These are phyloP conservation scores for Aplochiton taeniatus DNA, from an alignment of 2,797 vertebrate genomes.

Conservation along the genomic window DNA sequence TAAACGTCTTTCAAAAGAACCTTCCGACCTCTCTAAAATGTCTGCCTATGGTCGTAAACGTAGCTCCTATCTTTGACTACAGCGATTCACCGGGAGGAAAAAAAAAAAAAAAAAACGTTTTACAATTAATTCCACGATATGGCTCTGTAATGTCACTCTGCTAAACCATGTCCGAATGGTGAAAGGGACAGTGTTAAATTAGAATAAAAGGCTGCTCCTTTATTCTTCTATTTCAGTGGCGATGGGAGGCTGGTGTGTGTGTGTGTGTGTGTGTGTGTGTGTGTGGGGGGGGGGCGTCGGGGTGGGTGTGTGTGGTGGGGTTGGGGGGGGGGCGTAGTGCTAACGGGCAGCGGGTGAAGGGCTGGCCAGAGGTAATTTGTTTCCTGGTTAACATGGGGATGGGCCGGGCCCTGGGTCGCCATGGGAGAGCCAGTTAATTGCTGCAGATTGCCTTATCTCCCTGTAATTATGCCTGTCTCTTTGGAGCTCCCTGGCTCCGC, in stretches of 20 bases:
- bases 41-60: slow-evolving; percentile 65
- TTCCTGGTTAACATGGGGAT: slow-evolving; percentile 76
- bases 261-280: neutral
- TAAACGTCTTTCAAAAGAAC: slow-evolving; percentile 41
- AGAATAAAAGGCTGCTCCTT: slow-evolving; percentile 91
- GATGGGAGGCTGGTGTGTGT: slow-evolving; percentile 34
- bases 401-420: slow-evolving; percentile 58
- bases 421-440: slow-evolving; percentile 79
- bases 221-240: slow-evolving; percentile 87
- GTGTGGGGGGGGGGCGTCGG: neutral
- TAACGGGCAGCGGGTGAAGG: no score
- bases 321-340: neutral
- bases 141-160: slow-evolving; percentile 71
- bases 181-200: slow-evolving; percentile 84
- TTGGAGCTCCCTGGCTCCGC: slow-evolving; percentile 62
- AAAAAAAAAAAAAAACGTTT: slow-evolving; percentile 58
- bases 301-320: neutral
- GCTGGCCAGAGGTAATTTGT: slow-evolving; percentile 79
- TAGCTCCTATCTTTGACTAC: slow-evolving; percentile 72
- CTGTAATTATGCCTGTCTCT: slow-evolving; percentile 74
- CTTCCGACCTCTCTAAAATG: slow-evolving; percentile 52
- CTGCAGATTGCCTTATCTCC: slow-evolving; percentile 83
- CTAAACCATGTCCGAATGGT: slow-evolving; percentile 82
- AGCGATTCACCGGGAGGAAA: slow-evolving; percentile 78
- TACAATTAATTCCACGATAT: slow-evolving; percentile 83